These are phyloP conservation scores for Callipepla squamata DNA, from an alignment of 2,113 vertebrate species.

Conservation along the genomic window DNA sequence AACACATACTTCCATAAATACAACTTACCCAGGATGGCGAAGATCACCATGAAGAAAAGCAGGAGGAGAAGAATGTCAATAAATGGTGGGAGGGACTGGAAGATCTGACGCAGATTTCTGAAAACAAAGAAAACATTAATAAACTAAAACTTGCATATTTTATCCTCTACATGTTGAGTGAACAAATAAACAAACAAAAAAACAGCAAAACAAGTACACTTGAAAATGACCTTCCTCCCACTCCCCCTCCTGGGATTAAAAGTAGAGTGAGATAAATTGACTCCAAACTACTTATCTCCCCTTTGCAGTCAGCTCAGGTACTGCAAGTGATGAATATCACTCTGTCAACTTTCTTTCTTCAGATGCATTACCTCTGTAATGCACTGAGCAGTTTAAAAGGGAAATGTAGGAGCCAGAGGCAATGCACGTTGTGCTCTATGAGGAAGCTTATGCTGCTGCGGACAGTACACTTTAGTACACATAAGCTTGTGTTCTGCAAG, in stretches of 20 bases:
- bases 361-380: not conserved
- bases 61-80: constrained; percentile 96
- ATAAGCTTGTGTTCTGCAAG: rapidly evolving
- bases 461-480: not conserved
- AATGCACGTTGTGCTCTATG: not conserved
- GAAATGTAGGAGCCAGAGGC: not conserved
- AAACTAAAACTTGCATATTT: not conserved
- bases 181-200: not conserved
- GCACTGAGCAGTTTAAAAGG: not conserved
- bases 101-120: constrained; percentile 98
- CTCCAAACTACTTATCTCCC: constrained; percentile 17
- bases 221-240: not conserved
- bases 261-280: not conserved
- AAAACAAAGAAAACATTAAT: constrained; percentile 21
- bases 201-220: not conserved
- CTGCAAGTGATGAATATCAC: not conserved
- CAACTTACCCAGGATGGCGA: constrained; percentile 92
- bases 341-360: not conserved
- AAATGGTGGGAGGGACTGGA: constrained; percentile 97
- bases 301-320: not conserved
- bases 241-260: not conserved
- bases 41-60: constrained; percentile 99
- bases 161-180: not conserved
- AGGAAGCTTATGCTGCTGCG: not conserved
- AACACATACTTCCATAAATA: not conserved